These are phyloP conservation scores for Himalopsyche kuldschensis DNA, from an alignment of 2,888 invertebrate species.

Conservation along the genomic window DNA sequence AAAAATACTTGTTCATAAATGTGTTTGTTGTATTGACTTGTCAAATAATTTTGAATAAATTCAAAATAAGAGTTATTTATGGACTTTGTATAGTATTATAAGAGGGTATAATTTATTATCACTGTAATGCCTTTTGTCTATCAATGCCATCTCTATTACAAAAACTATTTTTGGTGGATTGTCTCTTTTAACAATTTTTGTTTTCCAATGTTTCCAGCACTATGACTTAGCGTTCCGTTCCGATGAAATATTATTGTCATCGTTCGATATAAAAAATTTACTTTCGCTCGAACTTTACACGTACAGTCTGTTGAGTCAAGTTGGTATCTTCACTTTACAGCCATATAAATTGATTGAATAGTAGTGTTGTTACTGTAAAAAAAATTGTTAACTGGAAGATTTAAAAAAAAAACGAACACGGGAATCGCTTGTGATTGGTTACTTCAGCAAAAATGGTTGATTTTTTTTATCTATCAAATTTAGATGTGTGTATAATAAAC, in stretches of 20 bases:
- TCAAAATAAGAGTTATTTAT: background rate
- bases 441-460: constrained; percentile 33
- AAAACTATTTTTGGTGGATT: constrained; percentile 15
- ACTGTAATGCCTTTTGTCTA: background rate
- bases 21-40: too few species aligned
- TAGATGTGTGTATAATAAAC: constrained; percentile 26
- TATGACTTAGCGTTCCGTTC: constrained; percentile 16
- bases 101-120: background rate
- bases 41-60: too few species aligned
- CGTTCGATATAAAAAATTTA: background rate
- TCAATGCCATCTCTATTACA: background rate
- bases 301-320: background rate
- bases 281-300: background rate
- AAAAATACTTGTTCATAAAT: too few species aligned
- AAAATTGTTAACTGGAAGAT: background rate
- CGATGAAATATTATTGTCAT: constrained; percentile 6
- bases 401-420: constrained; percentile 2
- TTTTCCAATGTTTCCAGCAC: constrained; percentile 29
- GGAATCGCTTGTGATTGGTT: constrained; percentile 42
- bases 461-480: constrained; percentile 22
- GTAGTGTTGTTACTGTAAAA: background rate
- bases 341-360: constrained; percentile 1
- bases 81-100: background rate
- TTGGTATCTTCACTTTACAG: constrained; percentile 2
- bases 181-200: constrained; percentile 5